Conservation (phyloP, 2,797 vertebrate genomes). For the Diplodus sargus region DNA sequence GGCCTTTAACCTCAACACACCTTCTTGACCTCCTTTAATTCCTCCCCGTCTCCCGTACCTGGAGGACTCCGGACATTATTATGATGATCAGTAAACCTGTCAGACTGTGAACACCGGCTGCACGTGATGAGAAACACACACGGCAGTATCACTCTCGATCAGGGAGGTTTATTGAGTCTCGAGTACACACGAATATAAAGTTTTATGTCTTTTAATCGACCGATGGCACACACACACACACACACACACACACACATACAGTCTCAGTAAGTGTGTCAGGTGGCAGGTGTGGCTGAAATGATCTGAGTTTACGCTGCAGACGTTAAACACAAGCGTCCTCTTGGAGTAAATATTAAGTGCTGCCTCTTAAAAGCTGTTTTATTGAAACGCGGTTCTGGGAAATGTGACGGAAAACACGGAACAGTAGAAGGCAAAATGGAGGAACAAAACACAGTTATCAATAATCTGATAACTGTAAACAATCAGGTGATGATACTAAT, state of each 20-base stretch:
- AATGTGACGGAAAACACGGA: too few species aligned
- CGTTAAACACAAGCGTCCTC: not conserved
- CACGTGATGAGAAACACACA: not conserved
- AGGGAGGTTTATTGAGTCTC: not conserved
- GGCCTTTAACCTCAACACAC: slow-evolving; percentile 24
- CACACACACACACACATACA: too few species aligned
- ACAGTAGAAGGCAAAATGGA: too few species aligned
- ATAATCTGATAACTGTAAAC: too few species aligned
- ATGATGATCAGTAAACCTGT: slow-evolving; percentile 15
- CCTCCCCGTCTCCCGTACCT: not conserved
- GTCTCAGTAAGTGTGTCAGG: too few species aligned
- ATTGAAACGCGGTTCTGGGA: too few species aligned
- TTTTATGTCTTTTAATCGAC: not conserved
- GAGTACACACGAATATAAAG: not conserved
- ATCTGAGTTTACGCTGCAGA: too few species aligned
- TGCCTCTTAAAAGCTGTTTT: not conserved
- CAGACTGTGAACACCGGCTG: not conserved
- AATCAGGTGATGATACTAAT: too few species aligned
- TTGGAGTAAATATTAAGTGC: not conserved
- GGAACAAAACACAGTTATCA: too few species aligned
- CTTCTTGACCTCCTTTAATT: slow-evolving; percentile 32
- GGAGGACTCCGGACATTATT: not conserved
- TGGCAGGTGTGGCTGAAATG: too few species aligned
- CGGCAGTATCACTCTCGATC: not conserved
- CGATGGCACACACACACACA: too few species aligned